phyloP scores from a whole-genome alignment of 2,113 vertebrate genomes.

The Albula goreensis region DNA sequence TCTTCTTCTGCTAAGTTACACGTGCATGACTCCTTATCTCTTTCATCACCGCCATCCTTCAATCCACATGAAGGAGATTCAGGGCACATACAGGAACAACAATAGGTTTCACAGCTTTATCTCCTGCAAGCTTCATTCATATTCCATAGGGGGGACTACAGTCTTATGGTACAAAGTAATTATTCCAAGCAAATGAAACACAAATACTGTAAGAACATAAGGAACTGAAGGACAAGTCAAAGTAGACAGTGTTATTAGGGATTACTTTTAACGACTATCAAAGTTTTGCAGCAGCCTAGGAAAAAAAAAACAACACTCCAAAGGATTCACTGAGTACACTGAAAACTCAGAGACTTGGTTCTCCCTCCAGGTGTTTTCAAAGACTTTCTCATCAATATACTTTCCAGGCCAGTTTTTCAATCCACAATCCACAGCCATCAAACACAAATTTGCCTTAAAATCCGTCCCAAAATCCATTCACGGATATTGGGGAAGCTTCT shows the following conservation, averaged over 20 bases:
- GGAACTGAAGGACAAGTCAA: neutral
- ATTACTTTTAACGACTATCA: conserved; percentile 6
- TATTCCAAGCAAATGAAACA: neutral
- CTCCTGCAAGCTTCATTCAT: neutral
- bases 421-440: conserved; percentile 71
- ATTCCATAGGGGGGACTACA: neutral
- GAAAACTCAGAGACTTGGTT: neutral
- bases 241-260: neutral
- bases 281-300: neutral
- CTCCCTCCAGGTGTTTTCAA: neutral
- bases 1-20: neutral
- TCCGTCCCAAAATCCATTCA: conserved; percentile 76
- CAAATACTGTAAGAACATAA: neutral
- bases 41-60: neutral
- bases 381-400: neutral
- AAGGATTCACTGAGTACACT: neutral
- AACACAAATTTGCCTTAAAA: conserved; percentile 68
- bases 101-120: neutral
- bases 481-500: conserved; percentile 68
- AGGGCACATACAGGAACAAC: neutral
- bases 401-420: conserved; percentile 28
- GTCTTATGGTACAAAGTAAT: neutral
- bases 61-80: neutral
- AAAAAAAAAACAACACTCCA: neutral
- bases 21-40: neutral